Percentiles rank a stretch among this genome's conserved stretches.
These are phyloP conservation scores for Rapana venosa DNA, from an alignment of 2,888 invertebrate species.

Conservation along the genomic window DNA sequence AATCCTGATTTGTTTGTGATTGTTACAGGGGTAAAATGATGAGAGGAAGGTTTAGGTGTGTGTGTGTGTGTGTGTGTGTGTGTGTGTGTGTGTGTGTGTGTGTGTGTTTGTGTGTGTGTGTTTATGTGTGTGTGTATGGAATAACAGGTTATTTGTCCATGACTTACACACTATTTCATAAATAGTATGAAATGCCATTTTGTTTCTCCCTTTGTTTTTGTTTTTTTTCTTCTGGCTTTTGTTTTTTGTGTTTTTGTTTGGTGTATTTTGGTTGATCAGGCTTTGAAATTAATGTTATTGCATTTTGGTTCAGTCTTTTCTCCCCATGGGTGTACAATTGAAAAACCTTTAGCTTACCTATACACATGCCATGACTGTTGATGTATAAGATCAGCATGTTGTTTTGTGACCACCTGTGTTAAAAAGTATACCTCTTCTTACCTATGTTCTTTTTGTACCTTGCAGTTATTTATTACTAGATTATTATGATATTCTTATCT, in stretches of 20 bases:
- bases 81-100: background rate
- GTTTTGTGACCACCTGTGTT: background rate
- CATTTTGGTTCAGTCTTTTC: background rate
- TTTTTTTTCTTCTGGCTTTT: background rate
- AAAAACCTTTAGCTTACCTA: background rate
- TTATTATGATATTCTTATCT: background rate
- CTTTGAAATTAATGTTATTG: constrained; percentile 1
- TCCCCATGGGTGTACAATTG: background rate
- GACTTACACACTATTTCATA: too few species aligned
- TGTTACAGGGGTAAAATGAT: background rate
- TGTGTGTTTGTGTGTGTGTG: background rate
- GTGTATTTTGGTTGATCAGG: background rate
- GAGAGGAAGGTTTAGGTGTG: background rate
- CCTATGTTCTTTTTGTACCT: background rate
- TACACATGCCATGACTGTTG: background rate
- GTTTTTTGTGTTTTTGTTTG: background rate
- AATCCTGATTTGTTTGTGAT: too few species aligned
- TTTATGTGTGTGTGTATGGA: too few species aligned
- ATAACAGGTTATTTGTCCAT: too few species aligned
- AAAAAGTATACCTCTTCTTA: background rate
- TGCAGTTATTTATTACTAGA: constrained; percentile 2
- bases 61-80: background rate
- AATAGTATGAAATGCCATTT: too few species aligned
- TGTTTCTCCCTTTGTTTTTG: too few species aligned
- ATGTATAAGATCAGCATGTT: background rate